Base-by-base conservation (phyloP, 2,113 vertebrate genomes). In the Prunella himalayana region DNA sequence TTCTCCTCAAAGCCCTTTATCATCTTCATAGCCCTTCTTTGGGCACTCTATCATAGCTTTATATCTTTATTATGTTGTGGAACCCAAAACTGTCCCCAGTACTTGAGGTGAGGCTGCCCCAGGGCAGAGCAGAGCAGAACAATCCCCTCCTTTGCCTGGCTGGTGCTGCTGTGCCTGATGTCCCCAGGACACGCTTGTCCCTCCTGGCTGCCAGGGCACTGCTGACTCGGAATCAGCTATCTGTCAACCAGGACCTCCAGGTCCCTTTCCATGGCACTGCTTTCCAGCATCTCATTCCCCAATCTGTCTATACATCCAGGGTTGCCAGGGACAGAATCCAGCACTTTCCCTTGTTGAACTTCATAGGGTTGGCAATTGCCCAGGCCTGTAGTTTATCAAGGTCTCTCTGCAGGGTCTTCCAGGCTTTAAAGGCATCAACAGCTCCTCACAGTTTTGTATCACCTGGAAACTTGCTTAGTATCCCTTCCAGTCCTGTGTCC, bases 151-250 rank as follows among this genome's bases (percentile, higher is more conserved):
- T 7, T 57, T 66, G 24, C 21, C 25, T 0, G 0, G 31, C 35
- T 42, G 42, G 7, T 0, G 1, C 1, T 49, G 42, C 8, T 75
- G 50, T 30, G 11, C 24, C 24, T 49, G 30, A 20, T 49, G 15
- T 2, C 7, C 18, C 16, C 25, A 57, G 31, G 25, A 57, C 13
- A 42, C 0, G 0, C 0, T 1, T 21, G 35, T 9, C 35, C 31
- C 21, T 50, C 51, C 25, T 50, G 61, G 20, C 24, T 57, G 20
- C 13, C 60, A 65, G 35, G 51, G 35, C 24, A 42, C 31, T 35
- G 35, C 13, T 59, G 31, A 0, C 37, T 31, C 44, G 17, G 0
- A 0, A 44, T 68, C 7, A 44, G 2, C 14, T 35, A 31, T 2
- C 16, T 3, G 3, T 5, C 0, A 2, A 14, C 11, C 44, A 68